phyloP scores from a whole-genome alignment of 2,113 vertebrate species.

The Tylochromis polylepis region DNA sequence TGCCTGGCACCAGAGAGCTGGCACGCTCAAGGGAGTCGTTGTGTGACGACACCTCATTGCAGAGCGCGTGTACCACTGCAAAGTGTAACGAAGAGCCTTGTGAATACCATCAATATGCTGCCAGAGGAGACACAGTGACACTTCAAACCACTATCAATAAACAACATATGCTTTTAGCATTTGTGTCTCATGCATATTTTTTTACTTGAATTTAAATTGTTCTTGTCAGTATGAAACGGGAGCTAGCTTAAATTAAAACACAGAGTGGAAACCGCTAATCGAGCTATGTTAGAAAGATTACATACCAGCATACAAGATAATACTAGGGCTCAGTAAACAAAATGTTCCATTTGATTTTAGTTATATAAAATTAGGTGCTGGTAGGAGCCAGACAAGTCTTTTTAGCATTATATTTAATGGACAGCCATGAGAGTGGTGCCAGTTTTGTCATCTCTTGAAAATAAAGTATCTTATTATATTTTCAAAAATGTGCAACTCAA shows the following conservation, averaged over 20 bases:
- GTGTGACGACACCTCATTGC: constrained; percentile 48
- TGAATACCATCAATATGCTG: constrained; percentile 37
- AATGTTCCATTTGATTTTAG: background rate
- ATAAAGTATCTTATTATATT: background rate
- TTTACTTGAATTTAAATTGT: background rate
- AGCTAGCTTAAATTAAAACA: background rate
- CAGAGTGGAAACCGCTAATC: background rate
- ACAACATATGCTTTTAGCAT: background rate
- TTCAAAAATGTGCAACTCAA: background rate
- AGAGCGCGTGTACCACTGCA: constrained; percentile 25
- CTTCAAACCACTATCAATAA: background rate
- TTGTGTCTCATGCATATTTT: background rate
- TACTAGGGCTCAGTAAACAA: background rate
- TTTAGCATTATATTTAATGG: background rate
- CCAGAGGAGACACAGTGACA: constrained; percentile 19
- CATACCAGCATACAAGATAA: background rate
- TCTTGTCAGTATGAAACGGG: background rate
- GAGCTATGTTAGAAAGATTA: background rate
- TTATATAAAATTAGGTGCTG: background rate
- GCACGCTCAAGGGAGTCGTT: constrained; percentile 32
- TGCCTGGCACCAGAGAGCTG: constrained; percentile 56
- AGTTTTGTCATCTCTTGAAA: background rate
- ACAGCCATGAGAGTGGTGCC: background rate
- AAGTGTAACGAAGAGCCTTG: constrained; percentile 30
- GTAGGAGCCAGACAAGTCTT: background rate